phyloP scores from a whole-genome alignment of 2,888 invertebrate genomes.

The Philonicus albiceps region DNA sequence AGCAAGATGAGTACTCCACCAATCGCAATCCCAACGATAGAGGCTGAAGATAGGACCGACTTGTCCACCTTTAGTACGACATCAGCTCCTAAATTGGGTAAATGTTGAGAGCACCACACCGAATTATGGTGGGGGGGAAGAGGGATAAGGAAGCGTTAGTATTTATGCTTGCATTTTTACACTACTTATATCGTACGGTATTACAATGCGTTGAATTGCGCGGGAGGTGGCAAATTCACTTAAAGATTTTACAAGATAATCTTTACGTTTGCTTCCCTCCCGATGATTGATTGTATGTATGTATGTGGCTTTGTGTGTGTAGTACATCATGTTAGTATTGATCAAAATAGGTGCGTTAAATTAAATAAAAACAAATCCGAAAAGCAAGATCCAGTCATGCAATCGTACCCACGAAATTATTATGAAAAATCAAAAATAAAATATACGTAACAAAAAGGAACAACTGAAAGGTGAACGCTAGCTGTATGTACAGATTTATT shows the following conservation, averaged over 20 bases:
- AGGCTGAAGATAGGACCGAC: conserved; percentile 64
- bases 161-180: not conserved
- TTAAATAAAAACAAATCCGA: not conserved
- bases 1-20: conserved; percentile 81
- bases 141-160: not conserved
- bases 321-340: conserved; percentile 18
- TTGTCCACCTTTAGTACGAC: conserved; percentile 60
- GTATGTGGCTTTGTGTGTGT: not conserved
- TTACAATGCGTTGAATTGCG: not conserved
- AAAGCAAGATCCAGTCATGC: conserved; percentile 10
- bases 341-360: conserved; percentile 5
- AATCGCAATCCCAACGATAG: conserved; percentile 86
- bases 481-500: not conserved
- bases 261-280: not conserved
- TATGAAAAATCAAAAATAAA: not conserved
- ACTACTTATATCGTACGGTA: not conserved
- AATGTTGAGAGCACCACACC: not conserved
- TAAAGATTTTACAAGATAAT: not conserved
- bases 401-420: not conserved
- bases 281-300: not conserved
- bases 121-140: not conserved
- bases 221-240: not conserved
- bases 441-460: not conserved
- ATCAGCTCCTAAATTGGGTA: conserved; percentile 56
- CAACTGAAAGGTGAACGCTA: not conserved